Percentiles rank a stretch among this genome's conserved stretches.
phyloP scores from a whole-genome alignment of 2,888 invertebrate genomes.

The Mamestra brassicae region DNA sequence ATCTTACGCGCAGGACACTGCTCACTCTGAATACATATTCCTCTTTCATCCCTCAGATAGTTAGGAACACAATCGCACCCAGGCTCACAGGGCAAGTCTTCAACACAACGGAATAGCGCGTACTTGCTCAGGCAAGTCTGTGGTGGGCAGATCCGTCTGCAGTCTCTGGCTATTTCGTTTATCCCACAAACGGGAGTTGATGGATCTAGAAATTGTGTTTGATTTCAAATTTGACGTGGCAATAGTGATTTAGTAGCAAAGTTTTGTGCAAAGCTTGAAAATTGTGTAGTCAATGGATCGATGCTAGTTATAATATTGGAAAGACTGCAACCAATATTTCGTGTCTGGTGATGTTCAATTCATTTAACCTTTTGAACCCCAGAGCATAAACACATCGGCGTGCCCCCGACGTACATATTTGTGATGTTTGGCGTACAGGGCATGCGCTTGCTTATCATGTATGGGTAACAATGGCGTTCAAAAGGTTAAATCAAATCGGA shows the following conservation, averaged over 20 bases:
- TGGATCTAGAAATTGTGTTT: constrained; percentile 60
- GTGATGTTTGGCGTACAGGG: too few species aligned
- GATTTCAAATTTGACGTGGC: background rate
- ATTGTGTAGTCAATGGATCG: background rate
- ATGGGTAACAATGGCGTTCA: too few species aligned
- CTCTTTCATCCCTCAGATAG: constrained; percentile 69
- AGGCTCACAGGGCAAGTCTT: constrained; percentile 64
- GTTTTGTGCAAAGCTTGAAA: background rate
- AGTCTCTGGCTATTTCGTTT: constrained; percentile 67
- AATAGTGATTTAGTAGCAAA: background rate
- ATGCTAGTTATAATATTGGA: too few species aligned
- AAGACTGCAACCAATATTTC: too few species aligned
- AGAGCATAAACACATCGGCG: too few species aligned
- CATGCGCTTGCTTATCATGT: too few species aligned
- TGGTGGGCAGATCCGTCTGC: constrained; percentile 70
- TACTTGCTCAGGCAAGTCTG: constrained; percentile 70
- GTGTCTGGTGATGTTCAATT: background rate
- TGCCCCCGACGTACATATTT: too few species aligned
- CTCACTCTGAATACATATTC: constrained; percentile 69
- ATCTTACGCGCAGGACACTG: constrained; percentile 69
- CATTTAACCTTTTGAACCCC: background rate
- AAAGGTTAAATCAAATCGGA: background rate
- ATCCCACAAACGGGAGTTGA: constrained; percentile 60
- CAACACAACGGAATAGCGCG: constrained; percentile 56
- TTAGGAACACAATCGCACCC: constrained; percentile 76